These are phyloP conservation scores for Anoplopoma fimbria DNA, from an alignment of 2,113 vertebrate species.

Conservation along the genomic window DNA sequence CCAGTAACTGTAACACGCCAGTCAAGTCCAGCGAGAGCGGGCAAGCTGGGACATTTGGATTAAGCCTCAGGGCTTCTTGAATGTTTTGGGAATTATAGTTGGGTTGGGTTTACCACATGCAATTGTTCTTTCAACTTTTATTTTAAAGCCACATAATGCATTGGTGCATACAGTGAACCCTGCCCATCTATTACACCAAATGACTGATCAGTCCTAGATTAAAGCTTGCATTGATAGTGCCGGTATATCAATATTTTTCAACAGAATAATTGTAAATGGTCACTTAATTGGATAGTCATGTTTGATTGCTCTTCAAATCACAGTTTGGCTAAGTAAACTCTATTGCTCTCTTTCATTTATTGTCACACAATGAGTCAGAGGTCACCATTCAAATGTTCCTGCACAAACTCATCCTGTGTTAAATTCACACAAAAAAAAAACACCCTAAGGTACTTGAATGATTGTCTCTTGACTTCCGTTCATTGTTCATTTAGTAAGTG, in stretches of 20 bases:
- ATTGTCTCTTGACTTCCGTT: background rate
- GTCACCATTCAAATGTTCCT: background rate
- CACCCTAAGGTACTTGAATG: background rate
- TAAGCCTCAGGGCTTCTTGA: background rate
- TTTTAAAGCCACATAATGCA: background rate
- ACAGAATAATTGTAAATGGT: background rate
- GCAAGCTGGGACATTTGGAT: conserved; percentile 1
- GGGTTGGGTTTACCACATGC: background rate
- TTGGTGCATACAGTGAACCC: background rate
- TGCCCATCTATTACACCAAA: background rate
- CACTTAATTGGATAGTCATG: background rate
- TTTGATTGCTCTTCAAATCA: background rate
- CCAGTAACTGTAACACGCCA: background rate
- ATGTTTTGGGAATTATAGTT: background rate
- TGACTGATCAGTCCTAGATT: background rate
- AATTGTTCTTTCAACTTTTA: background rate
- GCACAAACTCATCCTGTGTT: background rate
- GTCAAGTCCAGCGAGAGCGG: background rate
- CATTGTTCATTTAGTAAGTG: background rate
- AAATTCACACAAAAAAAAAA: too few species aligned
- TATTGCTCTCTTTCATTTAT: background rate
- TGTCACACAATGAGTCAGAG: background rate
- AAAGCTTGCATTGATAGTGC: background rate
- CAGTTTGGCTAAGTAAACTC: background rate
- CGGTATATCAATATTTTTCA: too few species aligned